Conservation (phyloP, 92 coral and sea anemone species). For the Diadumene lineata region DNA sequence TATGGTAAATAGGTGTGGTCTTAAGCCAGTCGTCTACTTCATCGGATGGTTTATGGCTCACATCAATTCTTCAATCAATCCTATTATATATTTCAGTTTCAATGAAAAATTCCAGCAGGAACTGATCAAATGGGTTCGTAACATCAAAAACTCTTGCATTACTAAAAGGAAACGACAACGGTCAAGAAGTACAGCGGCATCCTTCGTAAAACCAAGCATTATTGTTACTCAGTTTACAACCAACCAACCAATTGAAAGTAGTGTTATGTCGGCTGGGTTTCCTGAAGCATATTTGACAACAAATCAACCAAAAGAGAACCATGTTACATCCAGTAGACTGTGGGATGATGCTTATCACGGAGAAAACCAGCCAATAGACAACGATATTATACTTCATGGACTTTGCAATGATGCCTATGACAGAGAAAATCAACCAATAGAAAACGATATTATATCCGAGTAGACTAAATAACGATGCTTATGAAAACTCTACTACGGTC, state of each 20-base stretch:
- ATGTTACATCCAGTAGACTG: too few species aligned
- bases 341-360: too few species aligned
- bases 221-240: constrained; percentile 10
- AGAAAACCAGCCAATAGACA: too few species aligned
- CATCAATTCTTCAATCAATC: constrained; percentile 56
- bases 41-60: constrained; percentile 40
- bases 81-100: constrained; percentile 49
- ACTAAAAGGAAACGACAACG: neutral
- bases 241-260: neutral
- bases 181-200: neutral
- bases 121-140: constrained; percentile 11
- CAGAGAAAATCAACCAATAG: too few species aligned
- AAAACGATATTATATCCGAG: too few species aligned
- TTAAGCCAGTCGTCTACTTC: constrained; percentile 9
- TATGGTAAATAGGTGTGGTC: neutral
- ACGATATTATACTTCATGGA: too few species aligned
- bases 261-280: neutral
- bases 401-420: too few species aligned
- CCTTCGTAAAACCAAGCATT: constrained; percentile 1
- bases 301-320: too few species aligned
- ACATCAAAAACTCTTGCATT: neutral
- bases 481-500: too few species aligned
- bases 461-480: too few species aligned
- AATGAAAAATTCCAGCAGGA: constrained; percentile 57
- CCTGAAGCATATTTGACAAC: too few species aligned